These are phyloP conservation scores for Syritta pipiens DNA, from an alignment of 2,888 invertebrate species.

Conservation along the genomic window DNA sequence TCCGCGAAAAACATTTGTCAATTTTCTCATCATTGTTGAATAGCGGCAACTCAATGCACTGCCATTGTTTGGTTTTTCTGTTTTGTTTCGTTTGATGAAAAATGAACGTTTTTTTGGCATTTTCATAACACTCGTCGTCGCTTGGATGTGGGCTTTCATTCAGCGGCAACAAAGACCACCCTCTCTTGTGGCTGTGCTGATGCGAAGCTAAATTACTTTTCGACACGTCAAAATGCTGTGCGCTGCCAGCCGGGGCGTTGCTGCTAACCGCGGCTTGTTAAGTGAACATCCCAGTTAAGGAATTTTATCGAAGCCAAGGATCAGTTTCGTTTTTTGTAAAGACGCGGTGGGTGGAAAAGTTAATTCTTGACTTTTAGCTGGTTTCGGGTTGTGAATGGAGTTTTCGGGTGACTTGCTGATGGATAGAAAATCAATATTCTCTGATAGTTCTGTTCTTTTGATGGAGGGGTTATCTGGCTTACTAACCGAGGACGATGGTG, in stretches of 20 bases:
- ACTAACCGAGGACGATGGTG: constrained; percentile 9
- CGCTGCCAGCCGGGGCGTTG: constrained; percentile 30
- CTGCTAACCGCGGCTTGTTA: constrained; percentile 56
- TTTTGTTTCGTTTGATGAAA: constrained; percentile 42
- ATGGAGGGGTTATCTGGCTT: constrained; percentile 2
- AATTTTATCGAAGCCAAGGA: constrained; percentile 45
- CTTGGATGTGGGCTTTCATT: constrained; percentile 5
- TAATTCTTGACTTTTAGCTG: constrained; percentile 43
- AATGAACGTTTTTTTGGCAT: constrained; percentile 52
- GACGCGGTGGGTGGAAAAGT: constrained; percentile 29
- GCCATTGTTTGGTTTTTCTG: constrained; percentile 51
- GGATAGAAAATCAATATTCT: constrained; percentile 43
- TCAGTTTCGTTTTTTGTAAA: constrained; percentile 7
- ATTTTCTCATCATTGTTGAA: constrained; percentile 62
- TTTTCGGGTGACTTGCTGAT: constrained; percentile 35
- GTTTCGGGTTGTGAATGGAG: neutral
- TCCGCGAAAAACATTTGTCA: constrained; percentile 66
- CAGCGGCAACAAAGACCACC: constrained; percentile 4
- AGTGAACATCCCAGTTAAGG: constrained; percentile 55
- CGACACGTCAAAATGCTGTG: constrained; percentile 63
- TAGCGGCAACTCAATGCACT: constrained; percentile 20
- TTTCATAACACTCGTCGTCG: constrained; percentile 22
- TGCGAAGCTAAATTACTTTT: constrained; percentile 63
- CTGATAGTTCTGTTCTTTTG: neutral
- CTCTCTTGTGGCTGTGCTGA: constrained; percentile 7